A percentile compares a stretch with the other conserved stretches of the same genome.
These are phyloP conservation scores for honey bee (Apis mellifera) DNA, from an alignment of 1,140 invertebrate genomes.

Conservation along the genomic window DNA sequence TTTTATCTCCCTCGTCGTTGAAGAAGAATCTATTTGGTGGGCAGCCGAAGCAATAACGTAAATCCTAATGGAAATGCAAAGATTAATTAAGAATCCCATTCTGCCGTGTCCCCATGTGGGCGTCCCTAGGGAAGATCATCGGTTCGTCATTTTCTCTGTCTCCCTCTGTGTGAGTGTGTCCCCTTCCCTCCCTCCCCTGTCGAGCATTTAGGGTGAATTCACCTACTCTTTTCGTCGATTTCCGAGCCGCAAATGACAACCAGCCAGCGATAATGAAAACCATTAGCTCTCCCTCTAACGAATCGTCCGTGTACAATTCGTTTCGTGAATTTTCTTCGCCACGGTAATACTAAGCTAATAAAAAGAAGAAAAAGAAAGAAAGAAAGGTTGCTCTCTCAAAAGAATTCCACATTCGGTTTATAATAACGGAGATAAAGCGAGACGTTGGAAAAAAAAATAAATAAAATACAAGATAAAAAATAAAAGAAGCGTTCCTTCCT, in stretches of 20 bases:
- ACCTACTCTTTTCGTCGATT: constrained; percentile 37
- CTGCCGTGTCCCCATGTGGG: constrained; percentile 62
- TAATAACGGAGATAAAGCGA: too few species aligned
- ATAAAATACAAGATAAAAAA: neutral
- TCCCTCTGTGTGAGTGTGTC: constrained; percentile 14
- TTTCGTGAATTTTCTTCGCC: neutral
- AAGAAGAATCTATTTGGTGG: constrained; percentile 68
- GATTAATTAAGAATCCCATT: constrained; percentile 78
- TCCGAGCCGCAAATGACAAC: constrained; percentile 20
- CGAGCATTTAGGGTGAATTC: constrained; percentile 53
- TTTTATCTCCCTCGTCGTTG: constrained; percentile 55
- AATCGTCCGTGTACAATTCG: neutral
- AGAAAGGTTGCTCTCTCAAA: neutral
- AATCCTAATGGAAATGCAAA: constrained; percentile 77
- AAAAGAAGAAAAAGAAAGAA: neutral
- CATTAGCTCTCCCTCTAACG: constrained; percentile 20
- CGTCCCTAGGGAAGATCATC: constrained; percentile 71
- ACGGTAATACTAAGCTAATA: too few species aligned
- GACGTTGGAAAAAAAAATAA: too few species aligned
- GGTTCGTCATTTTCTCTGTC: constrained; percentile 61
- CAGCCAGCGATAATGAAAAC: constrained; percentile 45
- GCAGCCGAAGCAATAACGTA: constrained; percentile 66
- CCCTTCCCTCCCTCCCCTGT: neutral
- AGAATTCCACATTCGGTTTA: neutral
- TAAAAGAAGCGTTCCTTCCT: neutral